phyloP scores from a whole-genome alignment of 2,888 invertebrate species.

The Tenthredo notha region DNA sequence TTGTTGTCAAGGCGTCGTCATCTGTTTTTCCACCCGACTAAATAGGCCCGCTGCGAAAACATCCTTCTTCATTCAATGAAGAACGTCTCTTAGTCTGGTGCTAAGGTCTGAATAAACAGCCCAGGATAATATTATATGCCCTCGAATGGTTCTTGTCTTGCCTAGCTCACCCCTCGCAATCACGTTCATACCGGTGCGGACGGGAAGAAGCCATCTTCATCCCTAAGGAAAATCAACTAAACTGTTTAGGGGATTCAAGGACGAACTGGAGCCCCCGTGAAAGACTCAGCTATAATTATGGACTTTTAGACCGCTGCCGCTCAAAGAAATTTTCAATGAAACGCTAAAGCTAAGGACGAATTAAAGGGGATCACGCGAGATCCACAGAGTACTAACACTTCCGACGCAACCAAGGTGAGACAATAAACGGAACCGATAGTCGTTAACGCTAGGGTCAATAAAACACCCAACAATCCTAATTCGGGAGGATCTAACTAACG shows the following conservation, averaged over 20 bases:
- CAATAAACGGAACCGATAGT: conserved; percentile 22
- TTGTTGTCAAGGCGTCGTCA: conserved; percentile 40
- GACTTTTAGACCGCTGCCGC: not conserved
- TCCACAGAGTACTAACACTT: not conserved
- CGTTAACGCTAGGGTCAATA: conserved; percentile 30
- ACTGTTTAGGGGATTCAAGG: conserved; percentile 11
- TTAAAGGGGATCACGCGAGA: not conserved
- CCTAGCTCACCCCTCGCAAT: not conserved
- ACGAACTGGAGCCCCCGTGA: not conserved
- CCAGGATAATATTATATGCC: conserved; percentile 38
- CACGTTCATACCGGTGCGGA: not conserved
- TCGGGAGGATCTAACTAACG: not conserved
- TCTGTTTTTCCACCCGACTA: conserved; percentile 60
- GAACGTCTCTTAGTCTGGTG: conserved; percentile 13
- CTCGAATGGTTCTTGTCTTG: conserved; percentile 35
- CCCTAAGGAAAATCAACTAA: conserved; percentile 25
- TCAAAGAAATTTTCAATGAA: not conserved
- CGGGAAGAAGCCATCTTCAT: conserved; percentile 12
- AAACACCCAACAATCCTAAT: not conserved
- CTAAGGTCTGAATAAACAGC: conserved; percentile 40
- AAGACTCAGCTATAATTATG: not conserved
- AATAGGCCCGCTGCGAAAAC: conserved; percentile 53
- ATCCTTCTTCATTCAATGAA: conserved; percentile 36
- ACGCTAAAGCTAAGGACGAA: not conserved
- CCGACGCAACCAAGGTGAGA: not conserved